Evolutionary conservation across 2,113 vertebrate genomes (phyloP).

Genomic region (Crotalus helleri): DNA sequence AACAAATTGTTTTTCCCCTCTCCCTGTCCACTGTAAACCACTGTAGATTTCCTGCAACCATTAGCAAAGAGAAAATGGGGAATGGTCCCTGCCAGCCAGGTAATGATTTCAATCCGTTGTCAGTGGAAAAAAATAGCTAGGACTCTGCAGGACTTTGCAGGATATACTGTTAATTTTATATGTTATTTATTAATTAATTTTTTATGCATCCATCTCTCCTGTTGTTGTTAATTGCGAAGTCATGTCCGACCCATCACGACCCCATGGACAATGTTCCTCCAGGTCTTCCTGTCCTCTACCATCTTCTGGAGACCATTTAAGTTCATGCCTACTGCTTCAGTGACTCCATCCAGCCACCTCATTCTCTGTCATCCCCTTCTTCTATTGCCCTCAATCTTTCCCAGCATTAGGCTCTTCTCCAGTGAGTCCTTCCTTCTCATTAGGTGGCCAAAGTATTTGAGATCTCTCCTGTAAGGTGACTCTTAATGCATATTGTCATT

Average conservation of each 20-base stretch:
- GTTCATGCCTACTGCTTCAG: too few relatives aligned
- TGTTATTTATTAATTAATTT: background rate
- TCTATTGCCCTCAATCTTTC: too few relatives aligned
- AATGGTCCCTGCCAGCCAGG: background rate
- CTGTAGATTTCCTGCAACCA: background rate
- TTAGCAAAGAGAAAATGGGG: background rate
- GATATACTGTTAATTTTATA: background rate
- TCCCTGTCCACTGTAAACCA: background rate
- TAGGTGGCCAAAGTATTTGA: too few relatives aligned
- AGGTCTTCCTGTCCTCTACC: too few relatives aligned
- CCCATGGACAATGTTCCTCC: too few relatives aligned
- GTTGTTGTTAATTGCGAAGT: background rate
- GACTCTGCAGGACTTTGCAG: background rate
- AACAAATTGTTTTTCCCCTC: background rate
- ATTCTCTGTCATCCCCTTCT: too few relatives aligned
- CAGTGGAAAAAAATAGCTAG: background rate
- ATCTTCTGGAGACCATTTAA: too few relatives aligned
- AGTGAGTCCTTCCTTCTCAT: too few relatives aligned
- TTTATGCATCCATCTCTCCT: background rate
- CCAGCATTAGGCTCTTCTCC: too few relatives aligned
- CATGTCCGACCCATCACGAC: too few relatives aligned
- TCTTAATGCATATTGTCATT: background rate
- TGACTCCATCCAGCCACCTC: too few relatives aligned
- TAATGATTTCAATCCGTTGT: background rate
- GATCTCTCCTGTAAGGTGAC: background rate